These are phyloP conservation scores for Bombus superbus DNA, from an alignment of 1,140 invertebrate genomes.

Conservation along the genomic window DNA sequence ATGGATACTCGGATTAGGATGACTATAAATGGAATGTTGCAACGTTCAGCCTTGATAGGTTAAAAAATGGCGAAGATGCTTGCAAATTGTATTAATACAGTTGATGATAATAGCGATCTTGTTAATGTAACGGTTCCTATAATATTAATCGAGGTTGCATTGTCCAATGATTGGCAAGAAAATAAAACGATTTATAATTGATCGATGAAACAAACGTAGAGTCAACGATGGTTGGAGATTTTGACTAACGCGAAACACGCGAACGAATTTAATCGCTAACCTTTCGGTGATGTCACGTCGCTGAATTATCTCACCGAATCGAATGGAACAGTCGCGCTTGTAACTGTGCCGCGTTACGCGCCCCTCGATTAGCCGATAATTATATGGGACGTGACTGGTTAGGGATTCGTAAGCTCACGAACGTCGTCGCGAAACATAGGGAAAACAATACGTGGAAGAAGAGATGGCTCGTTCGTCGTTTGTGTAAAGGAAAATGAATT, in stretches of 20 bases:
- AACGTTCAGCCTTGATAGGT: too few species aligned
- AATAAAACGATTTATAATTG: background rate
- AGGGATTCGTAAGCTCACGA: conserved; percentile 9
- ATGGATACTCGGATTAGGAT: too few species aligned
- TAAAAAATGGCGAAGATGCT: too few species aligned
- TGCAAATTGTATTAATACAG: too few species aligned
- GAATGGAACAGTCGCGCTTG: background rate
- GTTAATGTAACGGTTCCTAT: too few species aligned
- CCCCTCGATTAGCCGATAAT: conserved; percentile 43
- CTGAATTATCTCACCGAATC: conserved; percentile 29
- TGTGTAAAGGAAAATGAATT: conserved; percentile 43
- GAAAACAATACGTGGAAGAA: background rate
- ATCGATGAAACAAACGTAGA: background rate
- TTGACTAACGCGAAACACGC: background rate
- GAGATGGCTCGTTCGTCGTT: too few species aligned
- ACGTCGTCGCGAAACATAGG: background rate
- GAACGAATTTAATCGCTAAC: conserved; percentile 28
- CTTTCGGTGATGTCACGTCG: conserved; percentile 7
- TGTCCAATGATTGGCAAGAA: background rate
- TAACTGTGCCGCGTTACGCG: background rate
- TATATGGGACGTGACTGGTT: conserved; percentile 43
- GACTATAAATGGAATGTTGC: too few species aligned
- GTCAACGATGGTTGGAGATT: background rate
- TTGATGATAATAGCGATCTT: too few species aligned
- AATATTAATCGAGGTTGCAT: background rate